Conservation (phyloP, 2,888 invertebrate genomes). For the Cacoxenus indagator region DNA sequence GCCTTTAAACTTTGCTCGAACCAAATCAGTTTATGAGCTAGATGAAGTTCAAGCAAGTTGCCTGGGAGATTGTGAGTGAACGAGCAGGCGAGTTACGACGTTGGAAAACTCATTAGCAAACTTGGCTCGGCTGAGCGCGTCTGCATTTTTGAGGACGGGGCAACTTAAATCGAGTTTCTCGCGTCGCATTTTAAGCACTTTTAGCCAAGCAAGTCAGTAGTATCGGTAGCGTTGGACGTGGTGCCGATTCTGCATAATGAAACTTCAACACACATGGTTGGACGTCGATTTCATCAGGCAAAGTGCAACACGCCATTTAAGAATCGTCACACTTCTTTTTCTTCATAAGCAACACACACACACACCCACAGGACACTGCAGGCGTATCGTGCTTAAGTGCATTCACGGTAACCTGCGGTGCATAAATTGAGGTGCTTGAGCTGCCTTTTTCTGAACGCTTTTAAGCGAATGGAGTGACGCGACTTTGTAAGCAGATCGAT, state of each 20-base stretch:
- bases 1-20: conserved; percentile 55
- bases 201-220: conserved; percentile 17
- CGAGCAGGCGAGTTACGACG: neutral
- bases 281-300: neutral
- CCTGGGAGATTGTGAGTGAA: no score
- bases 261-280: conserved; percentile 1
- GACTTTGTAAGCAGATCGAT: neutral
- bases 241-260: conserved; percentile 4
- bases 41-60: neutral
- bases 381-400: neutral
- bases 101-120: conserved; percentile 6
- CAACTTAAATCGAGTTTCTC: neutral
- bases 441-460: no score
- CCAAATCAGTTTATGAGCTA: conserved; percentile 14
- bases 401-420: neutral
- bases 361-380: neutral
- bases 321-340: neutral
- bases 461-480: no score
- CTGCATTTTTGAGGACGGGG: conserved; percentile 1
- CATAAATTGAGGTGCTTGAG: neutral
- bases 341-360: neutral
- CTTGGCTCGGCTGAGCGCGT: neutral
- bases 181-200: conserved; percentile 13
- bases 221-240: neutral
- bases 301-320: neutral